phyloP scores from a whole-genome alignment of 2,888 invertebrate genomes.

The Ctena decussata region DNA sequence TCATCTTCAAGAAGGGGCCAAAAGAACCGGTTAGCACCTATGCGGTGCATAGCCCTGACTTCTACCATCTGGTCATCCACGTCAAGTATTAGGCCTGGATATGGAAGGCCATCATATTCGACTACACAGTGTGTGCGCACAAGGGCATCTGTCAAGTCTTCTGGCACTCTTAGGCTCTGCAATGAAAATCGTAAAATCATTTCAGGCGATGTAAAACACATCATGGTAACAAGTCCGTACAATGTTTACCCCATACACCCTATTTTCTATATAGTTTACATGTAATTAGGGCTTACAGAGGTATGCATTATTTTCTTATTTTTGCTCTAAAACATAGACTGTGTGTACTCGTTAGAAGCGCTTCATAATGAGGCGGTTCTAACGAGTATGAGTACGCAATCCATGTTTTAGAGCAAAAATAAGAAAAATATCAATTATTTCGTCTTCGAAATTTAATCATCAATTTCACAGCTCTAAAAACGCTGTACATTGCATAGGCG shows the following conservation, averaged over 20 bases:
- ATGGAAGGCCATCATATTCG: not conserved
- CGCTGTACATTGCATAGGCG: too few relatives aligned
- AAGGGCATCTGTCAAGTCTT: not conserved
- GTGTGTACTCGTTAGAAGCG: not conserved
- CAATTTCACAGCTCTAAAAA: too few relatives aligned
- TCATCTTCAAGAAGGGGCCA: not conserved
- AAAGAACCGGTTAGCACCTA: not conserved
- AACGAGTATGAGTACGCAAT: too few relatives aligned
- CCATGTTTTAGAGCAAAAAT: too few relatives aligned
- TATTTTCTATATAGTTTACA: too few relatives aligned
- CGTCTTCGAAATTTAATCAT: too few relatives aligned
- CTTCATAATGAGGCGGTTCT: too few relatives aligned
- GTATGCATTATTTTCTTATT: not conserved
- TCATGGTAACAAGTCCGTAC: too few relatives aligned
- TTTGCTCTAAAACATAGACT: not conserved
- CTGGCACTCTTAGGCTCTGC: not conserved
- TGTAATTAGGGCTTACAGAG: not conserved
- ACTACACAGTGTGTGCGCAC: not conserved
- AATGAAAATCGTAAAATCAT: not conserved
- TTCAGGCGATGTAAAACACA: too few relatives aligned
- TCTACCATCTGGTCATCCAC: not conserved
- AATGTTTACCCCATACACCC: too few relatives aligned
- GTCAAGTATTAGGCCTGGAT: not conserved
- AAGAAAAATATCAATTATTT: too few relatives aligned
- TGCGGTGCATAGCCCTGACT: not conserved